Conservation (phyloP, 2,113 vertebrate species). For the Embiotoca jacksoni region DNA sequence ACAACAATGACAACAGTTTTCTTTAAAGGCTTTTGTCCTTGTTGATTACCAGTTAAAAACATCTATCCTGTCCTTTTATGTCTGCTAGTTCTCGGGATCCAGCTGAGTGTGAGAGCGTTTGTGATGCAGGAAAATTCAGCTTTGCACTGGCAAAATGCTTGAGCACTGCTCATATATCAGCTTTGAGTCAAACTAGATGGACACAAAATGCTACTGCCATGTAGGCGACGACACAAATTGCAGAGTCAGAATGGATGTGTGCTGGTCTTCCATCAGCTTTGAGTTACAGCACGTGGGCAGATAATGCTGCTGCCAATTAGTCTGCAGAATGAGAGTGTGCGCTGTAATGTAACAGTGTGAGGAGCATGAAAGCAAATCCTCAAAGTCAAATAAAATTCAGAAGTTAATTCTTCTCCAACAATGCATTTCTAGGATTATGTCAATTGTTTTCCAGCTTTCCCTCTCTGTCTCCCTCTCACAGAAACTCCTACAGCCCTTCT, state of each 20-base stretch:
- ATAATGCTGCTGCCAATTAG: neutral
- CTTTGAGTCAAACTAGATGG: conserved; percentile 5
- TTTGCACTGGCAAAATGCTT: neutral
- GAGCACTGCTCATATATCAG: neutral
- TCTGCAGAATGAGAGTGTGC: conserved; percentile 5
- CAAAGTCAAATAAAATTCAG: neutral
- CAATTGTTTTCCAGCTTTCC: neutral
- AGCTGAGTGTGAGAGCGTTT: neutral
- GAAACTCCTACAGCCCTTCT: neutral
- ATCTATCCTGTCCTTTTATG: neutral
- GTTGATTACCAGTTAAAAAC: neutral
- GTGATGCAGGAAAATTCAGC: neutral
- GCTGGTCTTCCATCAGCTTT: conserved; percentile 10
- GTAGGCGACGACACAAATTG: conserved; percentile 8
- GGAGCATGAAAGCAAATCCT: no score
- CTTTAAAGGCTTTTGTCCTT: neutral
- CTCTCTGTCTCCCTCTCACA: neutral
- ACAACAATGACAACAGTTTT: neutral
- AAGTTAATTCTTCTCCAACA: neutral
- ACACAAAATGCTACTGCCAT: conserved; percentile 22
- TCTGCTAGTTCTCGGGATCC: neutral
- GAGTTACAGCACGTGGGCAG: conserved; percentile 37
- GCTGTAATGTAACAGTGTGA: neutral
- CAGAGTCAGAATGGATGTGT: neutral
- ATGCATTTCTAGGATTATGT: neutral